phyloP scores from a whole-genome alignment of 2,113 vertebrate species.

The Apodemus speciosus region DNA sequence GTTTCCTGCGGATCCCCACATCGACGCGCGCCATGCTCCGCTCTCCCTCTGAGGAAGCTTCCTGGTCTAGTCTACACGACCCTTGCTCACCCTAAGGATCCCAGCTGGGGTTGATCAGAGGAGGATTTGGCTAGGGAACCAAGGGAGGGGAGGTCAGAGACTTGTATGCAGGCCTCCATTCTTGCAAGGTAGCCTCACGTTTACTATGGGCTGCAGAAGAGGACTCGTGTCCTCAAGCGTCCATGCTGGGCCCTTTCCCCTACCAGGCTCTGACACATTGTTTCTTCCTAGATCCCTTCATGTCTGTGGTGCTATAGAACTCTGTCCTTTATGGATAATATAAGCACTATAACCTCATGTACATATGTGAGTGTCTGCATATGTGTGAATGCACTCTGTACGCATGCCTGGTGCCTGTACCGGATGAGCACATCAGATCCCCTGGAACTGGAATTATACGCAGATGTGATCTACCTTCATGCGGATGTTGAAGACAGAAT shows the following conservation, averaged over 20 bases:
- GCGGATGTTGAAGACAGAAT: background rate
- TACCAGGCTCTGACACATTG: background rate
- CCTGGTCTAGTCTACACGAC: background rate
- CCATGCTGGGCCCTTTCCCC: background rate
- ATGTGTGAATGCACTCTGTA: background rate
- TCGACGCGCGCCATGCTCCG: background rate
- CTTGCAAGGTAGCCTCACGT: background rate
- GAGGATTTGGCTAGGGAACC: background rate
- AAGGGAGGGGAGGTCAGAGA: background rate
- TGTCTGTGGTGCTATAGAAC: background rate
- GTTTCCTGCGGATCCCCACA: background rate
- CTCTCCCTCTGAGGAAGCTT: background rate
- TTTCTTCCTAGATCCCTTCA: background rate
- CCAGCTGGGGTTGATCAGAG: background rate
- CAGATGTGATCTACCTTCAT: background rate
- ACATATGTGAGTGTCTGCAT: background rate
- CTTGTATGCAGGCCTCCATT: background rate
- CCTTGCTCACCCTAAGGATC: background rate
- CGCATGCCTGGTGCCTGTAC: background rate
- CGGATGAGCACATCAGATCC: background rate
- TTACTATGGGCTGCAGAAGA: background rate
- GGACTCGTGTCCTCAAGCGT: background rate
- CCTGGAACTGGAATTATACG: background rate
- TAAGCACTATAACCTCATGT: background rate
- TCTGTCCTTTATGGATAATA: background rate